These are phyloP conservation scores for Notothenia coriiceps DNA, from an alignment of 2,113 vertebrate genomes.

Conservation along the genomic window DNA sequence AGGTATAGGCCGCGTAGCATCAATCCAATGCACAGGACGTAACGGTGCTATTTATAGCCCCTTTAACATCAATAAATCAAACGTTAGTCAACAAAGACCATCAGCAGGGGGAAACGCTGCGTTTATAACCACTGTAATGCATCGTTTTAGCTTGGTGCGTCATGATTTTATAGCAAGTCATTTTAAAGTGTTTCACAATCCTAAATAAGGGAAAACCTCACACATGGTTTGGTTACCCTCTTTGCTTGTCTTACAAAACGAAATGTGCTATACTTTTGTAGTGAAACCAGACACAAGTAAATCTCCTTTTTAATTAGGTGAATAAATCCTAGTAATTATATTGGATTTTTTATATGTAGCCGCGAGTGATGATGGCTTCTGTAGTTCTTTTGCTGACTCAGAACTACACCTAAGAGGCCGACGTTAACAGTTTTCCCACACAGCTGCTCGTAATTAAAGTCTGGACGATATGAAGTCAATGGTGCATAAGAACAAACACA, in stretches of 20 bases:
- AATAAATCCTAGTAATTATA: neutral
- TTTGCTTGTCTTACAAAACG: neutral
- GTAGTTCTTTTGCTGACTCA: neutral
- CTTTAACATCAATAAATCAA: conserved; percentile 26
- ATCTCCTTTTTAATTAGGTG: neutral
- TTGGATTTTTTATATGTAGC: neutral
- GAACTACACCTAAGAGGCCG: conserved; percentile 1
- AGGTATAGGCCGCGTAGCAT: conserved; percentile 76
- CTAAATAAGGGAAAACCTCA: neutral
- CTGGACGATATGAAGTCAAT: neutral
- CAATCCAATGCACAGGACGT: neutral
- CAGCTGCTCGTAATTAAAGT: neutral
- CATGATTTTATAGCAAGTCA: neutral
- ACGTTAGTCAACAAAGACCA: conserved; percentile 7
- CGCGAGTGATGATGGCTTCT: neutral
- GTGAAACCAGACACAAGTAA: neutral
- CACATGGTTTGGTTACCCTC: neutral
- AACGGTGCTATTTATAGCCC: conserved; percentile 11
- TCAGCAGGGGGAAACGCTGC: conserved; percentile 6
- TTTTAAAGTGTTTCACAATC: neutral
- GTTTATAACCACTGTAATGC: neutral
- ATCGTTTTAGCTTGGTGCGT: neutral
- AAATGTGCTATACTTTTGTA: too few species aligned
- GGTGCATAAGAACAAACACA: neutral
- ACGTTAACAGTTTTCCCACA: neutral